phyloP scores from a whole-genome alignment of 2,888 invertebrate genomes.

The Alitta virens region DNA sequence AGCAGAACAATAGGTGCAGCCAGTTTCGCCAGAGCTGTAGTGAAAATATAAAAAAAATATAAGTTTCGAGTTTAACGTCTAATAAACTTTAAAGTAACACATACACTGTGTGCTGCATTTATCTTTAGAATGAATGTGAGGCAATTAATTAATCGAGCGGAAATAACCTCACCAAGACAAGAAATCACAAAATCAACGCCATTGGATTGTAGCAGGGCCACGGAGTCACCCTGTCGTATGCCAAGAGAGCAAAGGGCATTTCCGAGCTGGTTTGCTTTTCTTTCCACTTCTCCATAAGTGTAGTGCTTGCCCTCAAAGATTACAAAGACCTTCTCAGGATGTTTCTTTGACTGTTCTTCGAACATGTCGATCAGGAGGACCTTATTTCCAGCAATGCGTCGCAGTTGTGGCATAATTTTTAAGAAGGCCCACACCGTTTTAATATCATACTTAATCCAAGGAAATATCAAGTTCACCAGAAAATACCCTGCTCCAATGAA shows the following conservation, averaged over 20 bases:
- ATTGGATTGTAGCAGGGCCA: slow-evolving; percentile 44
- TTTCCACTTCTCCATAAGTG: slow-evolving; percentile 38
- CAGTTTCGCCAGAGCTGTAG: slow-evolving; percentile 48
- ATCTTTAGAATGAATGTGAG: too few relatives aligned
- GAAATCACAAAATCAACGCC: slow-evolving; percentile 48
- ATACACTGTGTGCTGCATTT: too few relatives aligned
- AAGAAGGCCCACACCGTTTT: neutral
- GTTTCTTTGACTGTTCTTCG: neutral
- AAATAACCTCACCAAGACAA: slow-evolving; percentile 37
- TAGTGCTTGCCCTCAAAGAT: slow-evolving; percentile 33
- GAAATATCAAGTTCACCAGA: neutral
- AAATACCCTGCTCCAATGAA: too few relatives aligned
- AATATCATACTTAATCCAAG: neutral
- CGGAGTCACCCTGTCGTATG: slow-evolving; percentile 37
- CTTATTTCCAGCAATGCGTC: too few relatives aligned
- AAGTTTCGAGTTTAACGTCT: too few relatives aligned
- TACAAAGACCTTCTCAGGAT: neutral
- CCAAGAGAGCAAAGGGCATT: slow-evolving; percentile 31
- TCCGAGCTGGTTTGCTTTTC: slow-evolving; percentile 40
- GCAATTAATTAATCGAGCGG: too few relatives aligned
- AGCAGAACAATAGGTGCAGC: slow-evolving; percentile 72
- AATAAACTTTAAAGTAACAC: too few relatives aligned
- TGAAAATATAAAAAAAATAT: neutral
- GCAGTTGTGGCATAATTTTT: too few relatives aligned
- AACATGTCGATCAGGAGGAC: too few relatives aligned